phyloP scores from a whole-genome alignment of 2,113 vertebrate species.

The Eidolon helvum region DNA sequence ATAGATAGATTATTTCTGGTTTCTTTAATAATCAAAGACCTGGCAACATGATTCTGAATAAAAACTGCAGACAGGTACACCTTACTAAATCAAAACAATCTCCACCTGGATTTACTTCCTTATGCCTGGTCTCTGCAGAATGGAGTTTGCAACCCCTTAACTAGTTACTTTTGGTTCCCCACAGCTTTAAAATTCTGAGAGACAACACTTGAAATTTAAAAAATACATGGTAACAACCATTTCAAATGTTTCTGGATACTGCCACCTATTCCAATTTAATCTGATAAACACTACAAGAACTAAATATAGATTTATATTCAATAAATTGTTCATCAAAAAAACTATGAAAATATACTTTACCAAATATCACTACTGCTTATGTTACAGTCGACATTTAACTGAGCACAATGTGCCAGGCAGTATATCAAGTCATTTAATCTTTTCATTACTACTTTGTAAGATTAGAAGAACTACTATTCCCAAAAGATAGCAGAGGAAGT shows the following conservation, averaged over 20 bases:
- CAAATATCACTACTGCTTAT: not conserved
- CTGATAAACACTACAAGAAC: not conserved
- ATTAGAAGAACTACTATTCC: not conserved
- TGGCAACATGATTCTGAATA: not conserved
- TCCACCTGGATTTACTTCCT: not conserved
- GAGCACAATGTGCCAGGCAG: not conserved
- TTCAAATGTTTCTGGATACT: not conserved
- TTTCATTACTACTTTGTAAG: not conserved
- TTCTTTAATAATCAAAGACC: conserved; percentile 20
- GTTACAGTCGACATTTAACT: not conserved
- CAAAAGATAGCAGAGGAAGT: not conserved
- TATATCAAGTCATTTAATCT: not conserved
- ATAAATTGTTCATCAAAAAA: not conserved
- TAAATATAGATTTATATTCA: not conserved
- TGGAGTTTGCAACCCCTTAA: not conserved
- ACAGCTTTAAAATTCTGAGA: not conserved
- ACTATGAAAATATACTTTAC: not conserved
- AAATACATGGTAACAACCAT: not conserved
- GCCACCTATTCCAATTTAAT: not conserved
- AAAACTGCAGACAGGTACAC: not conserved
- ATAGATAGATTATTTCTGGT: not conserved
- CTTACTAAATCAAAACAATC: not conserved
- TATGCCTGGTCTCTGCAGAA: not conserved
- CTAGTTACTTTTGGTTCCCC: not conserved
- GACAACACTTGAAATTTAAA: not conserved